Conservation (phyloP, 2,113 vertebrate species). For the Gadus macrocephalus region DNA sequence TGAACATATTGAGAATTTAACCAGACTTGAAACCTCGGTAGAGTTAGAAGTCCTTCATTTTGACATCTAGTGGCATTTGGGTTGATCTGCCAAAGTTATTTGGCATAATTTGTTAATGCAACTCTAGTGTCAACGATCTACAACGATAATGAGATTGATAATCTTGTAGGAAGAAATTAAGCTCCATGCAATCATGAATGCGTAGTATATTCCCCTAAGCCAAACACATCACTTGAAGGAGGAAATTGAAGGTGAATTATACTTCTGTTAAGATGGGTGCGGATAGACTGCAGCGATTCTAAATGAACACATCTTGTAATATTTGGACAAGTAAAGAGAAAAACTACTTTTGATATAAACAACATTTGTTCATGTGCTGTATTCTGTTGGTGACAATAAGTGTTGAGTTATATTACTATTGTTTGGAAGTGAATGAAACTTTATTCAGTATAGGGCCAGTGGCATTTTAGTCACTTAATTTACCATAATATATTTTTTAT, state of each 20-base stretch:
- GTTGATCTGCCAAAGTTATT: not conserved
- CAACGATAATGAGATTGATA: not conserved
- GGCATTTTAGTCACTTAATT: not conserved
- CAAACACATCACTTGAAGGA: slow-evolving; percentile 12
- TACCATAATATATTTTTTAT: not conserved
- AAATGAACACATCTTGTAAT: not conserved
- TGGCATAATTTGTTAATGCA: slow-evolving; percentile 6
- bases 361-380: slow-evolving; percentile 17
- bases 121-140: not conserved
- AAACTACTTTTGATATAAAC: not conserved
- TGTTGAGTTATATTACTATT: not conserved
- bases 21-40: no score
- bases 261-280: slow-evolving; percentile 15
- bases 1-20: no score
- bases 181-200: slow-evolving; percentile 6
- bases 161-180: not conserved
- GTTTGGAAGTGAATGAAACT: slow-evolving; percentile 26
- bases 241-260: slow-evolving; percentile 26
- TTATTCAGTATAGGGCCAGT: slow-evolving; percentile 13
- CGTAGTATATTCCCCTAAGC: not conserved
- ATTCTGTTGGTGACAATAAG: slow-evolving; percentile 6
- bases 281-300: not conserved
- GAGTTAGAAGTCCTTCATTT: no score
- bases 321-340: slow-evolving; percentile 2
- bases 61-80: not conserved